Percentiles rank a stretch among this genome's conserved stretches.
phyloP scores from a whole-genome alignment of 2,888 invertebrate species.

The Pollenia griseotomentosa region DNA sequence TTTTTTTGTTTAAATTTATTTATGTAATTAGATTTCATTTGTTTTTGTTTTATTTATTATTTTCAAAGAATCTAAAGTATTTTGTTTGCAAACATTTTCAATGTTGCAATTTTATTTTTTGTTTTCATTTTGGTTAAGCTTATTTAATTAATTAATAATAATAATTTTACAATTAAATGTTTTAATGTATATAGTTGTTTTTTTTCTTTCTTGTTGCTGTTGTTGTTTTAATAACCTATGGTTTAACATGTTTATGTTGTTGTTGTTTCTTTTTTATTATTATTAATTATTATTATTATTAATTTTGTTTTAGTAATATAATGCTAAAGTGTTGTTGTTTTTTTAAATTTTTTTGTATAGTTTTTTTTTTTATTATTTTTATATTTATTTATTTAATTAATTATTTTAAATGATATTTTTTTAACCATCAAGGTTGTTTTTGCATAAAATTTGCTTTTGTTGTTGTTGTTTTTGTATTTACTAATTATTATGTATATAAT shows the following conservation, averaged over 20 bases:
- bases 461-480: constrained; percentile 51
- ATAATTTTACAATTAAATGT: constrained; percentile 69
- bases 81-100: constrained; percentile 63
- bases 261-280: constrained; percentile 30
- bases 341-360: constrained; percentile 51
- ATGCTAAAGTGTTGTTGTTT: constrained; percentile 64
- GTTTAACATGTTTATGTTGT: constrained; percentile 66
- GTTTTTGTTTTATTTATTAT: constrained; percentile 37
- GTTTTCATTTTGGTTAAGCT: constrained; percentile 65
- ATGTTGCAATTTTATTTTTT: constrained; percentile 50
- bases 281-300: constrained; percentile 48
- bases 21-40: constrained; percentile 68
- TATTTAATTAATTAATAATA: constrained; percentile 55
- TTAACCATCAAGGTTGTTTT: constrained; percentile 74
- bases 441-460: constrained; percentile 63
- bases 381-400: constrained; percentile 35
- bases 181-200: constrained; percentile 60
- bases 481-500: constrained; percentile 66
- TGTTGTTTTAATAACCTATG: constrained; percentile 66
- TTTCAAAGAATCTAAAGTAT: constrained; percentile 61
- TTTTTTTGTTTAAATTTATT: constrained; percentile 33
- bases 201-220: constrained; percentile 20
- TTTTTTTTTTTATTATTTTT: constrained; percentile 51
- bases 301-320: constrained; percentile 44
- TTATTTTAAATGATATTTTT: constrained; percentile 73